Evolutionary conservation across 2,797 vertebrate genomes (phyloP), one percentile per base, ranked within the genome.

Genomic region (Epinephelus awoara): DNA sequence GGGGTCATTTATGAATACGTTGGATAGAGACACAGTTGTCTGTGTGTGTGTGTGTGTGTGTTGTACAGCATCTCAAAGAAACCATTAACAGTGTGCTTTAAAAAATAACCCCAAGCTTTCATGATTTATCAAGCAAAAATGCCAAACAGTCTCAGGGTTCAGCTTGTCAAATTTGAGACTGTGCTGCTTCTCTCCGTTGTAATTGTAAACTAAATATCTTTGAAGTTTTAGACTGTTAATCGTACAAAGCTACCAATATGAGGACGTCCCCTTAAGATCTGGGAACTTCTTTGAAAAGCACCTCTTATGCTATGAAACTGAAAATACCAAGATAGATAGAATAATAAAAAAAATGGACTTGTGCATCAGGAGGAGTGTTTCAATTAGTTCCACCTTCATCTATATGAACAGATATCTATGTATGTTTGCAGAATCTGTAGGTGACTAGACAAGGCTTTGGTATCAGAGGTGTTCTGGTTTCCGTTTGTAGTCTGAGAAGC

Each of bases 1-100:
- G 67, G 79, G 68, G 73, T 79, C 82, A 71, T 72, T 86, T 79
- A 80, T 75, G 87, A 85, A 90, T 59, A 56, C 67, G 69, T 76
- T 59, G 52, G 77, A 75, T 69, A 54, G 25, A 83, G 62, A 77
- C 61, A 44, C 64, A 57, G 65, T 80, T 79, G 75, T 87, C 82
- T 86, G 72, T 85, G 14, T 47, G 46, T 47, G 77, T 44, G 42
- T 44, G 77, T 83, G 66, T 65, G 54, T 64, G 18, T 34, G 23
- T 38, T 47, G 38, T n/a, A 25, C 9, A 0, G 40, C 55, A 61
- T 68, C 54, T 67, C 56, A 75, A 58, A 84, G 44, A 47, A 27
- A 40, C 4, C 11, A 7, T 12, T 50, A 63, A 2, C n/a, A 54
- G 50, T 55, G 14, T 44, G 17, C 46, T 56, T 77, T 58, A 19